Evolutionary conservation across 2,888 invertebrate species (phyloP), one percentile per base, ranked within the genome.

Genomic region (Mesorhabditis belari): DNA sequence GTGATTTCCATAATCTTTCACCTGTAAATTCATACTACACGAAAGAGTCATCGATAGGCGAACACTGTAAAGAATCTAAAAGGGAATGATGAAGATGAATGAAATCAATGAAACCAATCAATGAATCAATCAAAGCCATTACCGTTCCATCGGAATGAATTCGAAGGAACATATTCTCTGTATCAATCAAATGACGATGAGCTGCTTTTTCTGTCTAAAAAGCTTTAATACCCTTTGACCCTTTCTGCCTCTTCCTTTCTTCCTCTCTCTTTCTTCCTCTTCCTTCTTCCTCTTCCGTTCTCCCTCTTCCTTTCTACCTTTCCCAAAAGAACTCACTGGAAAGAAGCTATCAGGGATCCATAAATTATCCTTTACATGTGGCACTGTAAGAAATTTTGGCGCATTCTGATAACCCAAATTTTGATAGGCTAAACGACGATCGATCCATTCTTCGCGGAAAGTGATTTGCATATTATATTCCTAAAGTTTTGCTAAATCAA

Each of bases 131-230:
- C n/a, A n/a, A n/a, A n/a, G n/a, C n/a, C n/a, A n/a, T 21, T 50
- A 65, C 73, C 25, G 63, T 73, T 28, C 95, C 95, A 80, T 92
- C 88, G 63, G 92, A 91, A 84, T 93, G 92, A 83, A 95, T 93
- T 74, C 95, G 87, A 82, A 96, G 90, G 86, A 95, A 92, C 77
- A 94, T 92, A 84, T 95, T 83, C 29, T 82, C 81, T 61, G 80
- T 81, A 57, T 80, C 80, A 17, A 83, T 81, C 55, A 80, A 71
- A 71, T 81, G 83, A 5, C 84, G 81, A 83, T 94, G 93, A 55
- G 94, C 95, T 81, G 92, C 91, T 83, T 95, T 95, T 85, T 95
- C 95, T 82, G 95, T 95, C 61, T 92, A 90, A 85, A 94, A 94
- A 27, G 3, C 5, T 52, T 17, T 24, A 35, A 26, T n/a, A 9